Conservation (phyloP, 1,140 invertebrate genomes). For the Goniozus legneri region DNA sequence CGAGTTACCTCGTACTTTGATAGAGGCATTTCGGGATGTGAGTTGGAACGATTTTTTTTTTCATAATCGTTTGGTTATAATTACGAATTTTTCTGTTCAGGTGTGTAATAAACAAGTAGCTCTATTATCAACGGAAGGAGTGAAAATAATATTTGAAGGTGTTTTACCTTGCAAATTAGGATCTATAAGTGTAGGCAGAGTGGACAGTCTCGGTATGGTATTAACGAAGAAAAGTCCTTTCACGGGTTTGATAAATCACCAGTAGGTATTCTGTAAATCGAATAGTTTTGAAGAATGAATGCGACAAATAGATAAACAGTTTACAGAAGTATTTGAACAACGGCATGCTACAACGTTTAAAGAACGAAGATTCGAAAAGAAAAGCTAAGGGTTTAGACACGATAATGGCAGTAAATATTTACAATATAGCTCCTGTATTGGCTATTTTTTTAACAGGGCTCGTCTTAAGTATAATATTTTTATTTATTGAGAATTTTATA, state of each 20-base stretch:
- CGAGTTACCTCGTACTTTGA: too few relatives aligned
- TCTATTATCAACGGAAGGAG: conserved; percentile 8
- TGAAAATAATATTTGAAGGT: neutral
- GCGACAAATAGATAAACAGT: neutral
- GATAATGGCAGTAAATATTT: too few relatives aligned
- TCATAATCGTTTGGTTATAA: too few relatives aligned
- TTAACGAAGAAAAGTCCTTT: conserved; percentile 15
- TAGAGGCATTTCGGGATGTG: too few relatives aligned
- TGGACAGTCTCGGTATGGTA: conserved; percentile 12
- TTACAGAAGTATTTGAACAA: conserved; percentile 20
- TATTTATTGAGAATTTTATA: too few relatives aligned
- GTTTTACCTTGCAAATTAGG: conserved; percentile 14
- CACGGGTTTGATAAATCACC: conserved; percentile 18
- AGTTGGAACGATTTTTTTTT: too few relatives aligned
- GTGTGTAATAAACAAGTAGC: conserved; percentile 15
- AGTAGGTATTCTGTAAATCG: conserved; percentile 9
- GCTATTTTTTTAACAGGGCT: too few relatives aligned
- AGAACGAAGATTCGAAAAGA: neutral
- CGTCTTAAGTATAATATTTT: too few relatives aligned
- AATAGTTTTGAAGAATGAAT: neutral
- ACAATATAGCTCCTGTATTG: too few relatives aligned
- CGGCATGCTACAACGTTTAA: conserved; percentile 11
- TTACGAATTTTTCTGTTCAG: conserved; percentile 3
- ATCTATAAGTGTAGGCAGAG: neutral
- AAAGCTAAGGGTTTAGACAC: too few relatives aligned